Percentiles rank a stretch among this genome's conserved stretches.
phyloP scores from a whole-genome alignment of 2,888 invertebrate species.

The Hemithea aestivaria region DNA sequence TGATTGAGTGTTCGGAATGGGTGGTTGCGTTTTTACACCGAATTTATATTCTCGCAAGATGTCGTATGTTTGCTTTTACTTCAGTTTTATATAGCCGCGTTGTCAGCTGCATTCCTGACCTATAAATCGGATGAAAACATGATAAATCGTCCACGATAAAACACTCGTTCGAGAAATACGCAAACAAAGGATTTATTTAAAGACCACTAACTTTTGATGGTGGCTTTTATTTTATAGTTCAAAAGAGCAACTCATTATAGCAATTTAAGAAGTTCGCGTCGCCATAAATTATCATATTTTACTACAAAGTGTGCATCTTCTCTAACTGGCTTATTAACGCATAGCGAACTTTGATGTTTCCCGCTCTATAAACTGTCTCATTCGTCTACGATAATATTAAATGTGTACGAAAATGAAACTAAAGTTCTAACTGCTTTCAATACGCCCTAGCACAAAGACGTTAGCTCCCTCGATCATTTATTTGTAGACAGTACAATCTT shows the following conservation, averaged over 20 bases:
- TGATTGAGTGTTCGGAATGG: constrained; percentile 35
- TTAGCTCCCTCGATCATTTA: too few relatives aligned
- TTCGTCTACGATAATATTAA: too few relatives aligned
- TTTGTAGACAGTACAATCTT: constrained; percentile 8
- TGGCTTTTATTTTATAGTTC: too few relatives aligned
- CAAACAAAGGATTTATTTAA: constrained; percentile 9
- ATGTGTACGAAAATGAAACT: too few relatives aligned
- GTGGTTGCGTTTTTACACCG: constrained; percentile 10
- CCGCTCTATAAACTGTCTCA: constrained; percentile 5
- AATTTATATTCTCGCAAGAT: constrained; percentile 9
- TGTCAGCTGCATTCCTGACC: constrained; percentile 11
- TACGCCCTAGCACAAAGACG: too few relatives aligned
- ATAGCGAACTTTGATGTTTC: constrained; percentile 15
- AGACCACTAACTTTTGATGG: too few relatives aligned
- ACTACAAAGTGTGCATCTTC: too few relatives aligned
- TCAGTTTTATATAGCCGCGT: constrained; percentile 7
- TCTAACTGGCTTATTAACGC: not conserved
- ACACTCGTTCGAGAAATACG: constrained; percentile 1
- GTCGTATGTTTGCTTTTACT: constrained; percentile 17
- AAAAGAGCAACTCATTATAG: too few relatives aligned
- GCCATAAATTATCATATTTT: too few relatives aligned
- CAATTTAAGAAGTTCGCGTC: too few relatives aligned
- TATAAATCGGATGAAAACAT: constrained; percentile 11
- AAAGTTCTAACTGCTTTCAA: too few relatives aligned
- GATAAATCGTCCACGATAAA: constrained; percentile 4